phyloP scores from a whole-genome alignment of 2,113 vertebrate genomes.

The Pygoscelis antarcticus region DNA sequence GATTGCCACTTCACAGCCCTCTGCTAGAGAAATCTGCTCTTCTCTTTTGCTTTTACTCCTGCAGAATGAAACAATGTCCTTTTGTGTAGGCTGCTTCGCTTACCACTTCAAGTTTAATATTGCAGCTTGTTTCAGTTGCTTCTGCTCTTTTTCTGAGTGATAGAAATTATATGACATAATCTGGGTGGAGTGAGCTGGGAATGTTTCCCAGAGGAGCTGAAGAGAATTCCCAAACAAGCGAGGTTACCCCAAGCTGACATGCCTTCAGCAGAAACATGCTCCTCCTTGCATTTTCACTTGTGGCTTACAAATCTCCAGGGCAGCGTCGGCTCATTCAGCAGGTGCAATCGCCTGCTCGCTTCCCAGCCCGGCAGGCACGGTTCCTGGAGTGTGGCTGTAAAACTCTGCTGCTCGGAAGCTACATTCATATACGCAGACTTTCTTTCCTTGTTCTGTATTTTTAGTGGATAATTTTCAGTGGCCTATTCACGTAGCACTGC shows the following conservation, averaged over 20 bases:
- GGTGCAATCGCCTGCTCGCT: neutral
- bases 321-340: neutral
- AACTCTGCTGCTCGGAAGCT: neutral
- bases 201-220: neutral
- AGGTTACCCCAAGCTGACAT: neutral
- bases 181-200: neutral
- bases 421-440: fast-evolving
- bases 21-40: neutral
- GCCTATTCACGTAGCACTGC: fast-evolving
- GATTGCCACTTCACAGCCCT: neutral
- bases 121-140: neutral
- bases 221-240: neutral
- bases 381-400: neutral
- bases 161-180: neutral
- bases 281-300: neutral
- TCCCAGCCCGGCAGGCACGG: neutral
- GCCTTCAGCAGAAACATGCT: neutral
- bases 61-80: neutral
- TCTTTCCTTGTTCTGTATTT: neutral
- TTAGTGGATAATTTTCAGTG: neutral
- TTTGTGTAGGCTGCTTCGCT: neutral
- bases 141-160: neutral
- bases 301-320: neutral
- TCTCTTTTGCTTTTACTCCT: neutral
- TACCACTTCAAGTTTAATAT: neutral